A percentile compares a stretch with the other conserved stretches of the same genome.
Conservation (phyloP, 2,888 invertebrate species). For the Euproctis similis region DNA sequence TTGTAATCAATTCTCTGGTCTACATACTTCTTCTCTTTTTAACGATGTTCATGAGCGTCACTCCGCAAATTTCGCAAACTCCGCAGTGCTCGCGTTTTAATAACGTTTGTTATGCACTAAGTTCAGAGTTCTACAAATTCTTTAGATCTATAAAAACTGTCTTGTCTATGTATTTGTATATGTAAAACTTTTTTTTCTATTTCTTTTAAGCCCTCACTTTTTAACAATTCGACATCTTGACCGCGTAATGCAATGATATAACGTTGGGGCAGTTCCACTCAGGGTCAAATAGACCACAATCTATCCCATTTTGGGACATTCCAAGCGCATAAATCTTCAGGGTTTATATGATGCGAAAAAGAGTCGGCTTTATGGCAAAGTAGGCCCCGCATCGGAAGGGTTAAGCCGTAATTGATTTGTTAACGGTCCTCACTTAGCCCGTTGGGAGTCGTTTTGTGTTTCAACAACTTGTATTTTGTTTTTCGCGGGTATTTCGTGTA, state of each 20-base stretch:
- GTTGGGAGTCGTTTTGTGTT: conserved; percentile 10
- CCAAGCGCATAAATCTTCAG: conserved; percentile 29
- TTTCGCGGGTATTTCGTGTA: conserved; percentile 8
- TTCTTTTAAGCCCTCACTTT: conserved; percentile 5
- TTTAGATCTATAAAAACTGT: no score
- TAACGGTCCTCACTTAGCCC: conserved; percentile 25
- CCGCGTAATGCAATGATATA: conserved; percentile 39
- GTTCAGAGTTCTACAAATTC: no score
- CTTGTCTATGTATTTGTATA: no score
- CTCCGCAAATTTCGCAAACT: no score
- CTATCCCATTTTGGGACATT: conserved; percentile 14
- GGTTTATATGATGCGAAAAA: conserved; percentile 44
- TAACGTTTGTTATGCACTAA: no score
- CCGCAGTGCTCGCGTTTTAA: no score
- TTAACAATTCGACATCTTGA: conserved; percentile 21
- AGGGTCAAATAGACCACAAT: conserved; percentile 15
- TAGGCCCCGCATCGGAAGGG: conserved; percentile 12
- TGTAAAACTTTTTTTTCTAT: not conserved
- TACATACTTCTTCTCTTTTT: no score
- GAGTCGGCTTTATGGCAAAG: conserved; percentile 20
- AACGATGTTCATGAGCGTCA: no score
- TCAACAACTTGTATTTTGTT: conserved; percentile 7
- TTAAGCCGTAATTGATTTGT: conserved; percentile 31
- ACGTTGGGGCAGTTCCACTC: conserved; percentile 34
- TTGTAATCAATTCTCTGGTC: no score